phyloP scores from a whole-genome alignment of 2,888 invertebrate species.

The Cosmia pyralina region DNA sequence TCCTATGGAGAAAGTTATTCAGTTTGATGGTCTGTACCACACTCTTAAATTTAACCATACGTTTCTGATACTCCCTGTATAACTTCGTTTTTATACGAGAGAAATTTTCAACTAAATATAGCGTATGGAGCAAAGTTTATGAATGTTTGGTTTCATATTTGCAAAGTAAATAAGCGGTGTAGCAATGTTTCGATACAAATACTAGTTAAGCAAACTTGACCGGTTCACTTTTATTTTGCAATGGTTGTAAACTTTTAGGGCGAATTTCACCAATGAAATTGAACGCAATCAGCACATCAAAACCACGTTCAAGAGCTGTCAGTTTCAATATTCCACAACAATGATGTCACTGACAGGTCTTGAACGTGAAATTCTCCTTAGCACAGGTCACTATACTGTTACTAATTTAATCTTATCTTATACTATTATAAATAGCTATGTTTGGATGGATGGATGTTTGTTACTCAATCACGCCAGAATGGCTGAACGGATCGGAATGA shows the following conservation, averaged over 20 bases:
- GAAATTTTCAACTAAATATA: conserved; percentile 30
- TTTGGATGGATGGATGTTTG: too few species aligned
- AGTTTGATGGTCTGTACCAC: too few species aligned
- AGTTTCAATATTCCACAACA: background rate
- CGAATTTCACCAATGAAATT: background rate
- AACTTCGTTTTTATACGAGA: conserved; percentile 42
- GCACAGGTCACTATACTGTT: too few species aligned
- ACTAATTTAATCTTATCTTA: background rate
- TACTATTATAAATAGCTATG: too few species aligned
- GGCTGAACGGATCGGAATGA: too few species aligned
- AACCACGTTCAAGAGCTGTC: background rate
- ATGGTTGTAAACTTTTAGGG: background rate
- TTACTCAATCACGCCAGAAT: too few species aligned
- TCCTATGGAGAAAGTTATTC: too few species aligned
- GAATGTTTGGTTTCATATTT: conserved; percentile 46
- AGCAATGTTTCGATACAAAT: conserved; percentile 17
- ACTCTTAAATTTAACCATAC: too few species aligned
- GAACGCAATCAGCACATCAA: background rate
- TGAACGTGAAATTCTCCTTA: background rate
- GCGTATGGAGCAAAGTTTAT: conserved; percentile 37
- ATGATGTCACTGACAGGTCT: background rate
- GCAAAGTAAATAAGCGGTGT: conserved; percentile 28
- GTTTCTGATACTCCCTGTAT: background rate
- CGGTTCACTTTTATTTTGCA: background rate
- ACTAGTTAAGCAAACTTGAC: conserved; percentile 7